A percentile compares a stretch with the other conserved stretches of the same genome.
These are phyloP conservation scores for Hybos culiciformis DNA, from an alignment of 2,888 invertebrate species.

Conservation along the genomic window DNA sequence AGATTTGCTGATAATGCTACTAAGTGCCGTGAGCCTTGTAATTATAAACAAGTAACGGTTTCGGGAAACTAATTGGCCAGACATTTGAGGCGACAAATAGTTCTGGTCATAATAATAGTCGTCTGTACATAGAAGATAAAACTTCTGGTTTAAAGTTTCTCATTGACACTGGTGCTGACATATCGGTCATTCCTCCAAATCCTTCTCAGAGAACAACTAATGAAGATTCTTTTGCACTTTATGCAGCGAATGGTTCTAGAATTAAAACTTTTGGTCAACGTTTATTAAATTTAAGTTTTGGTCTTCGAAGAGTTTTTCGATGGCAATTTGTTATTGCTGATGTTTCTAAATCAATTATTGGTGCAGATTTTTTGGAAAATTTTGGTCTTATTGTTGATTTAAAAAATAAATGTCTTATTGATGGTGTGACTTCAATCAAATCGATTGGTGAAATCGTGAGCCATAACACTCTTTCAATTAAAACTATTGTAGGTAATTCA, in stretches of 20 bases:
- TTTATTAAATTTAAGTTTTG: neutral
- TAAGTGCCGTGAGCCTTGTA: conserved; percentile 11
- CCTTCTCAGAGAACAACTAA: too few species aligned
- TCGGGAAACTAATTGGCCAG: conserved; percentile 9
- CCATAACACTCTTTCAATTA: neutral
- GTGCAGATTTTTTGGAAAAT: neutral
- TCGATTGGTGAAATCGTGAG: neutral
- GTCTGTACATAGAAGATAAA: conserved; percentile 2
- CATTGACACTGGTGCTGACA: conserved; percentile 10
- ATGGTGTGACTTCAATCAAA: neutral
- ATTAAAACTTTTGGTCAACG: neutral
- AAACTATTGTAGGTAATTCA: too few species aligned
- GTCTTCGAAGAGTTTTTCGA: neutral
- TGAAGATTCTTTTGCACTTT: too few species aligned
- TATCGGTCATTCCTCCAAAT: conserved; percentile 10
- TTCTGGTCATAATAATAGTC: conserved; percentile 3
- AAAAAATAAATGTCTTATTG: neutral
- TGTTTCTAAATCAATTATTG: neutral
- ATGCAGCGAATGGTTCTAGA: neutral
- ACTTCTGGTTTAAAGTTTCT: conserved; percentile 10
- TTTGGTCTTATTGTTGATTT: neutral
- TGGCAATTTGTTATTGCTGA: neutral
- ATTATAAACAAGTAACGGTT: too few species aligned
- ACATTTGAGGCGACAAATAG: too few species aligned
- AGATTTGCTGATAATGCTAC: conserved; percentile 11